Percentiles rank a stretch among this genome's conserved stretches.
phyloP scores from a whole-genome alignment of 2,888 invertebrate genomes.

The Thyatira batis region DNA sequence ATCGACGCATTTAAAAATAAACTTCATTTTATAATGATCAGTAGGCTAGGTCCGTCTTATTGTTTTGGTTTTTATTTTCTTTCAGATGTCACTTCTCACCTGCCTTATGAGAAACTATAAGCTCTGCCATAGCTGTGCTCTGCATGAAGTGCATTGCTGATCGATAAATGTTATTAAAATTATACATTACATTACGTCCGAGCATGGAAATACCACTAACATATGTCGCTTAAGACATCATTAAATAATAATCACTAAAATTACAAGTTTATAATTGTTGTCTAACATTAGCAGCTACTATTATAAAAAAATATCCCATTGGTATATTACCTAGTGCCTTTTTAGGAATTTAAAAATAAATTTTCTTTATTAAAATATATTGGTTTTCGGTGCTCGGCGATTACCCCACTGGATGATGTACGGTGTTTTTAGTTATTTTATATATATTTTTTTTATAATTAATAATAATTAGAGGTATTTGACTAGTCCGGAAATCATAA shows the following conservation, averaged over 20 bases:
- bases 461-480: conserved; percentile 55
- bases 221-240: conserved; percentile 15
- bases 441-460: conserved; percentile 44
- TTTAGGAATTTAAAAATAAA: conserved; percentile 10
- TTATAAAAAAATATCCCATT: neutral
- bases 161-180: conserved; percentile 52
- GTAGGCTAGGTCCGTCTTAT: conserved; percentile 34
- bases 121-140: conserved; percentile 79
- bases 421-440: conserved; percentile 18
- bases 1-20: neutral
- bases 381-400: conserved; percentile 52
- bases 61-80: conserved; percentile 80
- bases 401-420: conserved; percentile 22
- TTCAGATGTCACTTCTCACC: conserved; percentile 95
- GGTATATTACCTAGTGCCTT: conserved; percentile 11
- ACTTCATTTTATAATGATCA: neutral
- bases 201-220: conserved; percentile 65
- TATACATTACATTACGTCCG: conserved; percentile 38
- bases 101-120: conserved; percentile 96
- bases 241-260: neutral
- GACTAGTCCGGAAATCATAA: conserved; percentile 67
- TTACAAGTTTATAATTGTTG: neutral
- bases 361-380: conserved; percentile 2
- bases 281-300: neutral
- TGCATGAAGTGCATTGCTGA: conserved; percentile 77